Conservation (phyloP, 1,140 invertebrate species). For the Dufourea novaeangliae region DNA sequence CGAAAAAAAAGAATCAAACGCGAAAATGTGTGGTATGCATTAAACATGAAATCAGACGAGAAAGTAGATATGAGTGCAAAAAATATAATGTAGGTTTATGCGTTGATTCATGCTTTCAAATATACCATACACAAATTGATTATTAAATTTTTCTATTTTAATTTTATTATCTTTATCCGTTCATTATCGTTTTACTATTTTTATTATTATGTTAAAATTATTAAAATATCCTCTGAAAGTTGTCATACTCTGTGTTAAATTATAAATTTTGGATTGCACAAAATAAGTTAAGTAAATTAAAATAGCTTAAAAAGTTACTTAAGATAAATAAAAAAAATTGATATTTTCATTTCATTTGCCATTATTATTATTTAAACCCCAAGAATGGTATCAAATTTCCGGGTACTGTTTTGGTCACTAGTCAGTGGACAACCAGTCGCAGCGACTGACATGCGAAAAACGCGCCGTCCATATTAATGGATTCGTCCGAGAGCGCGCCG, state of each 20-base stretch:
- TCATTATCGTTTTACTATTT: slow-evolving; percentile 31
- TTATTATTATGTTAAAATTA: slow-evolving; percentile 41
- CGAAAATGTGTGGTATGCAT: slow-evolving; percentile 43
- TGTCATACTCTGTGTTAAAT: slow-evolving; percentile 6
- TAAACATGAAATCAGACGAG: slow-evolving; percentile 27
- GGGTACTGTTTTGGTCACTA: background rate
- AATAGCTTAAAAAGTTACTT: no score
- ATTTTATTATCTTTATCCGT: slow-evolving; percentile 27
- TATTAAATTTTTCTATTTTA: slow-evolving; percentile 35
- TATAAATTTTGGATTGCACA: slow-evolving; percentile 30
- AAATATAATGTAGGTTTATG: slow-evolving; percentile 55
- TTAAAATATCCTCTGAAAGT: no score
- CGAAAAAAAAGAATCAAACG: slow-evolving; percentile 29
- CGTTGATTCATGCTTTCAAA: slow-evolving; percentile 49
- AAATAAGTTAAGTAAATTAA: no score
- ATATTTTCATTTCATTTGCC: no score
- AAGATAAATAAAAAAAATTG: no score
- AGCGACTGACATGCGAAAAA: no score
- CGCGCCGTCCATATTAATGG: no score
- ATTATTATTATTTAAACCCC: no score
- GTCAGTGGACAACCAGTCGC: background rate
- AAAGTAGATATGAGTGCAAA: slow-evolving; percentile 39
- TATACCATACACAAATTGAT: slow-evolving; percentile 48
- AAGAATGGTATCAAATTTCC: no score
- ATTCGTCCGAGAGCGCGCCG: no score